Evolutionary conservation across 2,797 vertebrate species (phyloP).

Genomic region (Chromobotia macracanthus): DNA sequence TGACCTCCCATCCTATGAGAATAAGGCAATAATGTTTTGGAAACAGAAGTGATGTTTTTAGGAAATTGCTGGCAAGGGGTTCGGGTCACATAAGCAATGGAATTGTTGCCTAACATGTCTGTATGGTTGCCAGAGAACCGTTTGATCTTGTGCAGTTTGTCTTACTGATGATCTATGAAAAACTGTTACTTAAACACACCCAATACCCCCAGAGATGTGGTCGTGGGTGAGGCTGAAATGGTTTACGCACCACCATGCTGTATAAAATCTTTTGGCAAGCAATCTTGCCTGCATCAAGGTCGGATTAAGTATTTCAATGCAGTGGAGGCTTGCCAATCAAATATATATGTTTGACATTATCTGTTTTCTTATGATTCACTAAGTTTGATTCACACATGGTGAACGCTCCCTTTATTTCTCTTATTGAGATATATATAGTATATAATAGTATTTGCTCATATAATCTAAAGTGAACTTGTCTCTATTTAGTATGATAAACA

Average conservation of each 20-base stretch:
- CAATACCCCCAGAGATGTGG: conserved; percentile 27
- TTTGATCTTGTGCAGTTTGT: conserved; percentile 46
- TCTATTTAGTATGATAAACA: background rate
- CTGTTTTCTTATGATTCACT: conserved; percentile 7
- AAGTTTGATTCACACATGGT: conserved; percentile 15
- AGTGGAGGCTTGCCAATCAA: background rate
- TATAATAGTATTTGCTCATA: background rate
- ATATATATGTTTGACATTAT: conserved; percentile 2
- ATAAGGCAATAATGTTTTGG: conserved; percentile 52
- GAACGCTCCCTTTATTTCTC: conserved; percentile 11
- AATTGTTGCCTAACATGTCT: conserved; percentile 51
- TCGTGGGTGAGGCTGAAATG: conserved; percentile 20
- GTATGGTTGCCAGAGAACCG: conserved; percentile 36
- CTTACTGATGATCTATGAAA: conserved; percentile 36
- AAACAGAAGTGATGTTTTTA: conserved; percentile 51
- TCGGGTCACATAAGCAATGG: conserved; percentile 38
- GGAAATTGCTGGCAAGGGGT: conserved; percentile 44
- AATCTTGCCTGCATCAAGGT: background rate
- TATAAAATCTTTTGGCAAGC: conserved; percentile 14
- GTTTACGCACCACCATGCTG: background rate
- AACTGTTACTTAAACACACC: conserved; percentile 32
- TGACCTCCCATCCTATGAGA: conserved; percentile 49
- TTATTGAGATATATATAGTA: too few relatives aligned
- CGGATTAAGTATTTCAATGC: background rate
- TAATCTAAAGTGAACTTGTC: background rate